Conservation (phyloP, 2,113 vertebrate species). For the Spea bombifrons region DNA sequence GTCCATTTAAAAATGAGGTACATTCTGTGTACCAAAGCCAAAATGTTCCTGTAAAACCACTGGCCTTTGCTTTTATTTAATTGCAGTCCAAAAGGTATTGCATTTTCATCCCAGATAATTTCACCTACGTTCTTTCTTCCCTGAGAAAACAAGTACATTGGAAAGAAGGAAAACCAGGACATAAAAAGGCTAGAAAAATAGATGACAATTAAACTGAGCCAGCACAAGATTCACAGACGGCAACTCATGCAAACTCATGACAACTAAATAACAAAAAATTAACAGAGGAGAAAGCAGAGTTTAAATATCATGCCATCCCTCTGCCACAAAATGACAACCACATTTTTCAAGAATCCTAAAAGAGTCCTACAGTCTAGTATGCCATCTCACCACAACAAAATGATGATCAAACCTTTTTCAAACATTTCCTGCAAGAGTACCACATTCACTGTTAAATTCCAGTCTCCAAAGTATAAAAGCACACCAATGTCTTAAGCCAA, state of each 20-base stretch:
- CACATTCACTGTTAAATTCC: background rate
- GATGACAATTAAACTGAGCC: background rate
- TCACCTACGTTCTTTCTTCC: background rate
- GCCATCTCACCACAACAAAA: background rate
- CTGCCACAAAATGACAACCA: background rate
- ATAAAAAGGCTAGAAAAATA: slow-evolving; percentile 11
- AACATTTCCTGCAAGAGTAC: background rate
- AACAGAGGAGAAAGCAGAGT: background rate
- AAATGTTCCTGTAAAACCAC: background rate
- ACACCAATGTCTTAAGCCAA: slow-evolving; percentile 12
- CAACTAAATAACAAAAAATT: background rate
- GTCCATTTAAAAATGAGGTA: background rate
- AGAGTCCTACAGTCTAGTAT: background rate
- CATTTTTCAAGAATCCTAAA: background rate
- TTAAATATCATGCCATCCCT: background rate
- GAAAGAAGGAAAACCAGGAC: slow-evolving; percentile 11
- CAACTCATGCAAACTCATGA: background rate
- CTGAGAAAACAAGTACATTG: slow-evolving; percentile 1
- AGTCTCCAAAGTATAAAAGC: slow-evolving; percentile 11
- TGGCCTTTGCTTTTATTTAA: slow-evolving; percentile 9
- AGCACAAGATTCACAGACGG: background rate
- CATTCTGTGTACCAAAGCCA: background rate
- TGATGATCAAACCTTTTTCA: background rate
- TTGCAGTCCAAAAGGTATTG: slow-evolving; percentile 1
- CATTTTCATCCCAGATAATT: background rate